These are phyloP conservation scores for Cygnus buccinator DNA, from an alignment of 2,113 vertebrate species.

Conservation along the genomic window DNA sequence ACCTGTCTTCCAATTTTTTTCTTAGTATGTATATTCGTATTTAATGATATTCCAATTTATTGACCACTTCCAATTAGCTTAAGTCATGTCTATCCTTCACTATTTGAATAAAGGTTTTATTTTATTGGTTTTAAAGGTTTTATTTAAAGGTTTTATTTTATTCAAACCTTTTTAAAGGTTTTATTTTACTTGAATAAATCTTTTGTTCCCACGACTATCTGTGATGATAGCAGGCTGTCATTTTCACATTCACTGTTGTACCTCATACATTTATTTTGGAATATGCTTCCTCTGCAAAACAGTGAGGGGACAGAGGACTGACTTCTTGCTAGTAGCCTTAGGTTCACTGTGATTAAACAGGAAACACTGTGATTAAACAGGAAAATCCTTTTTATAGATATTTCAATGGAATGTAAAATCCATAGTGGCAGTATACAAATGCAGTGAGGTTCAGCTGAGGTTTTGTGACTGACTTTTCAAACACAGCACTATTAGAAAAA, in stretches of 20 bases:
- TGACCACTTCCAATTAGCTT: neutral
- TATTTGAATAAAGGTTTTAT: neutral
- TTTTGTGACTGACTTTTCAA: neutral
- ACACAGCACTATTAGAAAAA: neutral
- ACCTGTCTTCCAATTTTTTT: neutral
- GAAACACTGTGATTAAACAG: neutral
- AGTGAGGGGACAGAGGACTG: rapidly evolving
- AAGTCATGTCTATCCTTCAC: neutral
- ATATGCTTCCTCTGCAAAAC: neutral
- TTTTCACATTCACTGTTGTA: neutral
- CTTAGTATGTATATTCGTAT: neutral
- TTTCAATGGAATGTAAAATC: neutral
- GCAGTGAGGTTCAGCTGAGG: neutral
- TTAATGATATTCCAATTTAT: neutral
- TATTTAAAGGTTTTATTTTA: too few species aligned
- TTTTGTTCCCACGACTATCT: neutral
- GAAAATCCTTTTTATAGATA: neutral
- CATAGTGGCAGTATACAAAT: neutral
- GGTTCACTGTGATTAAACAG: neutral
- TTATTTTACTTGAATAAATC: neutral
- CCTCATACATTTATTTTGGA: neutral
- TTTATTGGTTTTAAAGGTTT: too few species aligned
- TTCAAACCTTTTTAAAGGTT: too few species aligned
- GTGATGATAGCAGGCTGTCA: neutral
- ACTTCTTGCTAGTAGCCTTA: neutral